Base-by-base conservation (phyloP, 2,888 invertebrate species). In the Synanthedon formicaeformis region DNA sequence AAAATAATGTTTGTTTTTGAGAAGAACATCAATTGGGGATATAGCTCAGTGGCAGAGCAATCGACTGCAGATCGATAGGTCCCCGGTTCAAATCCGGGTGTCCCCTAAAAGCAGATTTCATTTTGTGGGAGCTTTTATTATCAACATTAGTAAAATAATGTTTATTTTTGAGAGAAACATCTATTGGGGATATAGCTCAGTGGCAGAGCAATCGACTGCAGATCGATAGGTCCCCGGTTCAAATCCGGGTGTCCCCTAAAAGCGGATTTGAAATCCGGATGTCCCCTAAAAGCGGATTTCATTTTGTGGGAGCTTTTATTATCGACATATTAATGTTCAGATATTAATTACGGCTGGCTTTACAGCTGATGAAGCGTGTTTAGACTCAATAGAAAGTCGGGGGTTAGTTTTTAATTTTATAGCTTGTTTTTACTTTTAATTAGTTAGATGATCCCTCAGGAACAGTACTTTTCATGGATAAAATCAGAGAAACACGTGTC, bases 41-140 rank as follows among this genome's bases (percentile, higher is more conserved):
- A 79, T 80, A 79, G 79, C 80, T 80, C 80, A 80, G 80, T 80
- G 84, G 83, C 63, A 84, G 85, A 85, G 85, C 85, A 85, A 81
- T 85, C 83, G 84, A 84, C 85, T 85, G 85, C 84, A 85, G 84
- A 83, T 85, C 85, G 84, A 82, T 82, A 82, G 85, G 85, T 63
- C 84, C 78, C 83, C 73, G 81, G 84, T 84, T 51, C 51, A 48
- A 55, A 56, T 55, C 59, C 59, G 59, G 59, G 59, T 59, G 59
- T 59, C 59, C 59, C 59, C 59, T 59, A 27, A 8, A 0, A 11
- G 6, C 6, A 12, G 2, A 14, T 18, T 41, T 18, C n/a, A 10
- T 12, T 53, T 51, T 54, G 48, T 51, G 2, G 34, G 8, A 2
- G 27, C 2, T 54, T 49, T 55, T 54, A 18, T 23, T 23, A 23